Percentiles rank a stretch among this genome's conserved stretches.
phyloP scores from a whole-genome alignment of 2,888 invertebrate genomes.

The Tanytarsus gracilentus region DNA sequence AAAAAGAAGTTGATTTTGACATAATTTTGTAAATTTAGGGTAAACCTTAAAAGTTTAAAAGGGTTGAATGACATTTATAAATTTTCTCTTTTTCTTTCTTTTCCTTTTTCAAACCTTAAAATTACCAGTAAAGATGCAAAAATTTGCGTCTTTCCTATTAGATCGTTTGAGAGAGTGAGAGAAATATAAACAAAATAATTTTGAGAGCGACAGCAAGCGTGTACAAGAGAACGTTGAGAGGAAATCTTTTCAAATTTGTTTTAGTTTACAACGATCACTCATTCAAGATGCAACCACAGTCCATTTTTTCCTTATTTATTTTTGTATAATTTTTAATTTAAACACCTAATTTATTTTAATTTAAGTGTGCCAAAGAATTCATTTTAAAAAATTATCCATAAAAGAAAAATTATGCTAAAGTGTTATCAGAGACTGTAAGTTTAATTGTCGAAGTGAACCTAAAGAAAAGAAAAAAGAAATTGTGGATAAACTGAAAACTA shows the following conservation, averaged over 20 bases:
- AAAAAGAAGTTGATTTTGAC: too few species aligned
- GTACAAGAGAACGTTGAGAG: not conserved
- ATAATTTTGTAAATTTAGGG: too few species aligned
- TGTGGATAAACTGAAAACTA: constrained; percentile 17
- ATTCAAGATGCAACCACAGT: not conserved
- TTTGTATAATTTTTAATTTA: constrained; percentile 10
- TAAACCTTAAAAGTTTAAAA: too few species aligned
- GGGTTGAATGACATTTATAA: too few species aligned
- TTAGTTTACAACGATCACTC: not conserved
- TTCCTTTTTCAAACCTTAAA: too few species aligned
- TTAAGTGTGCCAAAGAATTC: constrained; percentile 21
- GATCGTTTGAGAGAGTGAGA: too few species aligned
- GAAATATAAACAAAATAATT: too few species aligned
- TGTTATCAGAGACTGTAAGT: constrained; percentile 14
- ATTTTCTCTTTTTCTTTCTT: too few species aligned
- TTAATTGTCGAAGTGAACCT: not conserved
- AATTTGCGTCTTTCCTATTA: too few species aligned
- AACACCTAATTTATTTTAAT: constrained; percentile 1
- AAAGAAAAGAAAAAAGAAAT: constrained; percentile 9
- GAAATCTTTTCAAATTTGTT: not conserved
- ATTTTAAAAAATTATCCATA: not conserved
- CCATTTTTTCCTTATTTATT: constrained; percentile 6
- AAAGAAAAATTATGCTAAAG: not conserved
- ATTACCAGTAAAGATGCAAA: too few species aligned
- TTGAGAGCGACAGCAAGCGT: not conserved